These are phyloP conservation scores for Sphaeridia pumilis DNA, from an alignment of 2,888 invertebrate genomes.

Conservation along the genomic window DNA sequence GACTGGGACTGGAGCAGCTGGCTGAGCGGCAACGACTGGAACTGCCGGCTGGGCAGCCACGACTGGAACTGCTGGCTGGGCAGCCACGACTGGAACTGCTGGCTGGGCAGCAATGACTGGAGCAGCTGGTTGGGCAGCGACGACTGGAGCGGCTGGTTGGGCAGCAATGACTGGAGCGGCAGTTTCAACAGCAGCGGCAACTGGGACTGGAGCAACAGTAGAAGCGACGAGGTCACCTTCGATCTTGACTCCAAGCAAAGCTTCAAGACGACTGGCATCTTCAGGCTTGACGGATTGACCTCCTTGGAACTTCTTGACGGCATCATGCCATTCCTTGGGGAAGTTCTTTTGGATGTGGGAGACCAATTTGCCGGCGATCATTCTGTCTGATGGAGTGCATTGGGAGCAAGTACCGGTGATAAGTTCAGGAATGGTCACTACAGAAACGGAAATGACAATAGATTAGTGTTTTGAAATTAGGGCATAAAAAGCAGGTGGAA, in stretches of 20 bases:
- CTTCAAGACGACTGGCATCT: slow-evolving; percentile 27
- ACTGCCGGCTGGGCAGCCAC: neutral
- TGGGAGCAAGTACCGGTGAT: slow-evolving; percentile 32
- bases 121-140: slow-evolving; percentile 5
- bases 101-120: neutral
- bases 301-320: slow-evolving; percentile 35
- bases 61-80: neutral
- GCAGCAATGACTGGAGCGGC: slow-evolving; percentile 11
- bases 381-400: slow-evolving; percentile 31
- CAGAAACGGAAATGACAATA: neutral
- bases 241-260: slow-evolving; percentile 29
- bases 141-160: slow-evolving; percentile 1
- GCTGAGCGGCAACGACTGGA: neutral
- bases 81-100: slow-evolving; percentile 1
- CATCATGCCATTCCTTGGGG: slow-evolving; percentile 36
- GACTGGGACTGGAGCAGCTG: neutral
- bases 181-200: slow-evolving; percentile 10
- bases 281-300: slow-evolving; percentile 29
- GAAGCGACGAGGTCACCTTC: slow-evolving; percentile 21
- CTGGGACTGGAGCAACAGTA: slow-evolving; percentile 8
- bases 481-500: neutral
- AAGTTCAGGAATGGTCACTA: slow-evolving; percentile 35
- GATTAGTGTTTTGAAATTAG: too few species aligned
- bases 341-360: slow-evolving; percentile 35
- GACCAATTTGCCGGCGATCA: slow-evolving; percentile 33